Base-by-base conservation (phyloP, 2,113 vertebrate species). In the Upupa epops region DNA sequence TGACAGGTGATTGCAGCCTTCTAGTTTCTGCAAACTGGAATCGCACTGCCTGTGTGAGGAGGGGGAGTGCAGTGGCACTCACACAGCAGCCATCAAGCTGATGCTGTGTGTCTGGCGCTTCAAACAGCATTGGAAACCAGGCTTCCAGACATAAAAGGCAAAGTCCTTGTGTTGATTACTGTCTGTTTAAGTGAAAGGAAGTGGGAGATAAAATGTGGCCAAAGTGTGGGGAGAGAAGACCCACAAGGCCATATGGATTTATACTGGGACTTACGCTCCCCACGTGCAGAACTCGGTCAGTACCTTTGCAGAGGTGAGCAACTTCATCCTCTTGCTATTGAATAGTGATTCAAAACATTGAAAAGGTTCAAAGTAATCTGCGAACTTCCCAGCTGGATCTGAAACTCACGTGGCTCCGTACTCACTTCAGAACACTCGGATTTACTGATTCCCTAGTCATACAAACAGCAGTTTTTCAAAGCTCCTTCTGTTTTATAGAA, bases 51-150 rank as follows among this genome's bases (percentile, higher is more conserved):
- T 82, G n/a, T 40, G 77, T 65, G 40, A 42, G 54, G 75, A 84
- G 58, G 31, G 78, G 54, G n/a, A 78, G 36, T 52, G 84, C 81
- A 92, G 49, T 37, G 63, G 77, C 74, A 72, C 74, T 78, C 70
- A 78, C 28, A 77, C 25, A 78, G 77, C 84, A 95, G 54, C 65
- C 83, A 86, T 72, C 58, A 72, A 93, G 51, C 66, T 93, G 77
- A 86, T 68, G 71, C 34, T 64, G 52, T 75, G 86, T 46, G 74
- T 58, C 78, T 82, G 46, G 32, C 82, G 91, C 78, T 94, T 94
- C 81, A 82, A 96, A 93, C 28, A 61, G 81, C 81, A 85, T 92
- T 75, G 79, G 46, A 93, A 93, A 96, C 89, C 79, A 89, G 54
- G 31, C 89, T 84, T 70, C n/a, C 49, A 40, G 40, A 64, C 46